A percentile compares a stretch with the other conserved stretches of the same genome.
These are phyloP conservation scores for Lepidocyrtinus sp. DNA, from an alignment of 2,888 invertebrate species.

Conservation along the genomic window DNA sequence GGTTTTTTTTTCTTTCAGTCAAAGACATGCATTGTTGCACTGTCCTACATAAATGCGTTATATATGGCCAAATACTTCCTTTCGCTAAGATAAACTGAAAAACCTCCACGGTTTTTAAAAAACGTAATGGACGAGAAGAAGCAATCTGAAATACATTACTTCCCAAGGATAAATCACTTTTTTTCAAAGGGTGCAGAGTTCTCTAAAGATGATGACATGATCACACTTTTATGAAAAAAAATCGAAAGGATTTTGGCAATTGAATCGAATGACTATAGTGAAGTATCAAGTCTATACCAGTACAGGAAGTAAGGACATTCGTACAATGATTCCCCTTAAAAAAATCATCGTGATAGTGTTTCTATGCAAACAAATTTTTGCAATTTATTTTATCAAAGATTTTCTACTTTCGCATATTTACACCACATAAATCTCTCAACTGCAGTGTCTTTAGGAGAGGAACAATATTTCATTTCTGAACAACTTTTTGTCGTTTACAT, in stretches of 20 bases:
- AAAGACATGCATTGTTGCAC: neutral
- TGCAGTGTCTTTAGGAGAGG: neutral
- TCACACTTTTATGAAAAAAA: neutral
- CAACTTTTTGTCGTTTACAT: neutral
- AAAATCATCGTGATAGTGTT: too few species aligned
- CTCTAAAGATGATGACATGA: neutral
- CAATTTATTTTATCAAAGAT: neutral
- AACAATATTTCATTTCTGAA: neutral
- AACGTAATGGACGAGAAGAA: neutral
- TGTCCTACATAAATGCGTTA: neutral
- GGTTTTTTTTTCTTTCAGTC: neutral
- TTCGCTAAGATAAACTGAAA: neutral
- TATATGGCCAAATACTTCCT: neutral
- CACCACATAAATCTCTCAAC: conserved; percentile 44
- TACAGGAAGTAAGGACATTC: too few species aligned
- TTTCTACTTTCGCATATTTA: neutral
- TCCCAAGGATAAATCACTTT: neutral
- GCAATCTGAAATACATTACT: neutral
- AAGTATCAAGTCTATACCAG: too few species aligned
- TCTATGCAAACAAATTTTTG: neutral
- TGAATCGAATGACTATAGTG: too few species aligned
- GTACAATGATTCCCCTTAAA: too few species aligned
- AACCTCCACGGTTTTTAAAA: neutral
- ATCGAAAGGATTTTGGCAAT: neutral
- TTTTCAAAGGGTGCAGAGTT: neutral